Conservation (phyloP, 2,797 vertebrate genomes). For the Crocidura indochinensis region DNA sequence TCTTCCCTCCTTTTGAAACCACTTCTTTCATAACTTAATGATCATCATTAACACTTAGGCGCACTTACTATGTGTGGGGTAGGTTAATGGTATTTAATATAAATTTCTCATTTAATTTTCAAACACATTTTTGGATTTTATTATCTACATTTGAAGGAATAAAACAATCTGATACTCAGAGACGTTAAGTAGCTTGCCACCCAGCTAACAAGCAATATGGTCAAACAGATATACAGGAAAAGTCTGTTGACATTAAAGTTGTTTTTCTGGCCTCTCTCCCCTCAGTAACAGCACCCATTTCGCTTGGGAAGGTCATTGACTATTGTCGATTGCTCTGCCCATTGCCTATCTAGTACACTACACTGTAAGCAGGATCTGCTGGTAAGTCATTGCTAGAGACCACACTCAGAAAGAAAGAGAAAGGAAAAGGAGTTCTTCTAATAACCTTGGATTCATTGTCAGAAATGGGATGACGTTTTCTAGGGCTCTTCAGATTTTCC, state of each 20-base stretch:
- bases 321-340: not conserved
- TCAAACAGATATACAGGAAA: slow-evolving; percentile 9
- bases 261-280: not conserved
- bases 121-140: slow-evolving; percentile 28
- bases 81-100: slow-evolving; percentile 30
- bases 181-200: slow-evolving; percentile 33
- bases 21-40: too few species aligned
- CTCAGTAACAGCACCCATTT: not conserved
- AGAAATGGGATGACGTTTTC: slow-evolving; percentile 59
- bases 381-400: not conserved
- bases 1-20: too few species aligned
- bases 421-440: slow-evolving; percentile 26
- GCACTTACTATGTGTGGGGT: not conserved
- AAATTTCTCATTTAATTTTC: slow-evolving; percentile 49
- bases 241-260: not conserved
- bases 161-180: slow-evolving; percentile 23
- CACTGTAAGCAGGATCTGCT: not conserved
- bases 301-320: not conserved
- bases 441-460: slow-evolving; percentile 54
- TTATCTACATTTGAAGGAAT: slow-evolving; percentile 25
- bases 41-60: not conserved
- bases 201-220: not conserved
- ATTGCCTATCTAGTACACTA: not conserved
- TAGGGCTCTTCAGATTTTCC: slow-evolving; percentile 78
- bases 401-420: not conserved